Evolutionary conservation across 1,140 invertebrate species (phyloP).

Genomic region (Rhyacophila brunnea): DNA sequence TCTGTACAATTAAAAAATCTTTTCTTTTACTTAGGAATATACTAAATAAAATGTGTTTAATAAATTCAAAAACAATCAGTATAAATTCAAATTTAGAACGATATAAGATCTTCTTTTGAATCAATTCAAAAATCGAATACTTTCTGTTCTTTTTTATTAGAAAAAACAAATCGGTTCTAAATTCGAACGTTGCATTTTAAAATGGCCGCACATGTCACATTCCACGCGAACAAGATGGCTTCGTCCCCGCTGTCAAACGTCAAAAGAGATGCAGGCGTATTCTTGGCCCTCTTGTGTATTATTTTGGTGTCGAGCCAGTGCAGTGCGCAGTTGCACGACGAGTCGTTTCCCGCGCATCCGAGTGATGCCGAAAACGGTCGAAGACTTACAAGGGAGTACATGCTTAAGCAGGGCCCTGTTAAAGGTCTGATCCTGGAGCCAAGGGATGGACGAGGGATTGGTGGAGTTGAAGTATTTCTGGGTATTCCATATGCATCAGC

Average conservation of each 20-base stretch:
- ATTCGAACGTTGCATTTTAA: no score
- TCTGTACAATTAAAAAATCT: no score
- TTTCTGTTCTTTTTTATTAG: no score
- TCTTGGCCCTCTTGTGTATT: slow-evolving; percentile 44
- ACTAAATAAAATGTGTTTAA: no score
- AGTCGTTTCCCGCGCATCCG: slow-evolving; percentile 38
- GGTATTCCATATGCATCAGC: slow-evolving; percentile 91
- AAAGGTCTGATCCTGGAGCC: slow-evolving; percentile 61
- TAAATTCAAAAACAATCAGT: no score
- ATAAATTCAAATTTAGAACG: no score
- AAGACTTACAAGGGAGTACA: slow-evolving; percentile 49
- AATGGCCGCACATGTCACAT: no score
- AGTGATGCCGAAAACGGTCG: slow-evolving; percentile 42
- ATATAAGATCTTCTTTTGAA: no score
- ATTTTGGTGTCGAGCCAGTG: slow-evolving; percentile 38
- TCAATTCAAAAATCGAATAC: no score
- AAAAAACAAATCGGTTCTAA: no score
- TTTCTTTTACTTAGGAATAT: no score
- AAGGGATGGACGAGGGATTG: slow-evolving; percentile 52
- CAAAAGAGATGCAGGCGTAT: slow-evolving; percentile 19
- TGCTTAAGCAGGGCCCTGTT: slow-evolving; percentile 57
- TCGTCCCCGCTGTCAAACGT: neutral
- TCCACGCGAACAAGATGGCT: no score
- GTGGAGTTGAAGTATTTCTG: slow-evolving; percentile 60
- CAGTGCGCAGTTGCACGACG: slow-evolving; percentile 41